These are phyloP conservation scores for Smithornis capensis DNA, from an alignment of 2,113 vertebrate genomes.

Conservation along the genomic window DNA sequence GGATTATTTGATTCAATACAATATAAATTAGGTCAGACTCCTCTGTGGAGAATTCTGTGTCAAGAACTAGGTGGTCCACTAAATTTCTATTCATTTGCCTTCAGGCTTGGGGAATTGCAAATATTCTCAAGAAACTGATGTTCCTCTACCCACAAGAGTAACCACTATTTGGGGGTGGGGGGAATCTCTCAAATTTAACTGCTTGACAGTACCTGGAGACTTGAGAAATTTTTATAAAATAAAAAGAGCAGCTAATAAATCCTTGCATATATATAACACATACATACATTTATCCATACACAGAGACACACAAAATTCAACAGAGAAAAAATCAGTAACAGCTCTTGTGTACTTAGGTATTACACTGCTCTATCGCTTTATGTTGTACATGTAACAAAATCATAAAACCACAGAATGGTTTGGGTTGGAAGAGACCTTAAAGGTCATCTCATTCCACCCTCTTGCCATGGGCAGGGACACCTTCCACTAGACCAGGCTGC, in stretches of 20 bases:
- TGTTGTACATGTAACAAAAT: rapidly evolving
- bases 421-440: background rate
- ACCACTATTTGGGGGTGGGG: background rate
- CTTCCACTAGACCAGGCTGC: background rate
- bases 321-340: background rate
- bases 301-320: background rate
- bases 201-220: background rate
- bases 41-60: constrained; percentile 45
- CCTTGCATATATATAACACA: background rate
- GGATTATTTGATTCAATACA: constrained; percentile 49
- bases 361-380: background rate
- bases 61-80: constrained; percentile 56
- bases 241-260: background rate
- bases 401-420: background rate
- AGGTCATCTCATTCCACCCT: background rate
- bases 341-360: background rate
- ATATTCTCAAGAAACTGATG: constrained; percentile 30
- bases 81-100: constrained; percentile 62
- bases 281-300: background rate
- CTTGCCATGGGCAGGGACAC: background rate
- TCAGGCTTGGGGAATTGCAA: constrained; percentile 49
- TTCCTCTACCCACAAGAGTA: constrained; percentile 4
- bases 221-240: background rate
- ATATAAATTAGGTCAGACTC: constrained; percentile 60
- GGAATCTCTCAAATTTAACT: background rate